Conservation (phyloP, 2,888 invertebrate species). For the Shargacucullia verbasci region DNA sequence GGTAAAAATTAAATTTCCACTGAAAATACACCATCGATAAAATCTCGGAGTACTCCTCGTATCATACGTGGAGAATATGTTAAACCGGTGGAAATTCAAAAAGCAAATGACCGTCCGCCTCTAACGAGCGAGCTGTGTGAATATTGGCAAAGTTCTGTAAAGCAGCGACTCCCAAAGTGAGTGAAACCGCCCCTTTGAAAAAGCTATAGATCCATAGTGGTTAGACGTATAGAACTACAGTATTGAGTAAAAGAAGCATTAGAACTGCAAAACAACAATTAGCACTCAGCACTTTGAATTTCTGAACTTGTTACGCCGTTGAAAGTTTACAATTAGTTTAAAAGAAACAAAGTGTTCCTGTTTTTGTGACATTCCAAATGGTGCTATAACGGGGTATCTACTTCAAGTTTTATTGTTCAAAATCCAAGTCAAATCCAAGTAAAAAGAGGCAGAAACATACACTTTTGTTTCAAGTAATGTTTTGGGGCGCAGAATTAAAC, state of each 20-base stretch:
- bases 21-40: slow-evolving; percentile 40
- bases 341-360: slow-evolving; percentile 1
- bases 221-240: slow-evolving; percentile 6
- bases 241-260: slow-evolving; percentile 32
- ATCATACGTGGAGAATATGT: slow-evolving; percentile 55
- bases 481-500: too few species aligned
- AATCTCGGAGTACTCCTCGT: slow-evolving; percentile 47
- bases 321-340: slow-evolving; percentile 16
- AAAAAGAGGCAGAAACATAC: too few species aligned
- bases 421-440: too few species aligned
- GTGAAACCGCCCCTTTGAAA: slow-evolving; percentile 23
- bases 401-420: not conserved
- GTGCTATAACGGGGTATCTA: not conserved
- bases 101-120: slow-evolving; percentile 65
- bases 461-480: too few species aligned
- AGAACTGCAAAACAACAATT: slow-evolving; percentile 31
- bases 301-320: slow-evolving; percentile 4
- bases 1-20: slow-evolving; percentile 25
- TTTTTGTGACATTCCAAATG: not conserved
- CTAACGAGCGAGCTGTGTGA: slow-evolving; percentile 63
- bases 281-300: slow-evolving; percentile 23
- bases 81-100: slow-evolving; percentile 64
- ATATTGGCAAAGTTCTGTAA: slow-evolving; percentile 58
- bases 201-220: slow-evolving; percentile 35
- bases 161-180: slow-evolving; percentile 50